phyloP scores from a whole-genome alignment of 2,797 vertebrate species.

The Gouania willdenowi region DNA sequence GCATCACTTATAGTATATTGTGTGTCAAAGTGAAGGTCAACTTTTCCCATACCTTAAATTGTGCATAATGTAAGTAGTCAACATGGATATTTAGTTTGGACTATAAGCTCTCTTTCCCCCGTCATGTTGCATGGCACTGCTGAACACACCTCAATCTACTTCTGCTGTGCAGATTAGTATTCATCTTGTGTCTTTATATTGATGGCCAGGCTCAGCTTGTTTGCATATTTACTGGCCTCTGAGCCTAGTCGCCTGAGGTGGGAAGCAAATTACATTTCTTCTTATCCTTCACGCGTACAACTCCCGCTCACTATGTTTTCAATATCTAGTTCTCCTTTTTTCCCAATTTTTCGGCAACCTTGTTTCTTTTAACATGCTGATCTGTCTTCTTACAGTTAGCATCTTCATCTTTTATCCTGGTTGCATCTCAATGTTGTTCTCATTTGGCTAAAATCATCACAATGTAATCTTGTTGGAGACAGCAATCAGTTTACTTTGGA shows the following conservation, averaged over 20 bases:
- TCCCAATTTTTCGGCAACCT: slow-evolving; percentile 37
- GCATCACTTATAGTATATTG: slow-evolving; percentile 22
- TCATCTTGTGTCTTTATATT: slow-evolving; percentile 78
- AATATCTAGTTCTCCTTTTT: slow-evolving; percentile 61
- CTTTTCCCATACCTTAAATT: slow-evolving; percentile 31
- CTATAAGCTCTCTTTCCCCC: slow-evolving; percentile 34
- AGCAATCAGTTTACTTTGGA: slow-evolving; percentile 81
- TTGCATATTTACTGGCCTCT: slow-evolving; percentile 79
- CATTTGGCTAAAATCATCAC: slow-evolving; percentile 78
- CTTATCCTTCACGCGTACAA: slow-evolving; percentile 71
- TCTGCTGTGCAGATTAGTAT: slow-evolving; percentile 76
- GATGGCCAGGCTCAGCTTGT: slow-evolving; percentile 75
- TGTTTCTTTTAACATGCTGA: slow-evolving; percentile 76
- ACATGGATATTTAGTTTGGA: slow-evolving; percentile 40
- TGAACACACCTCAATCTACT: slow-evolving; percentile 67
- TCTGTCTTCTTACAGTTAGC: slow-evolving; percentile 74
- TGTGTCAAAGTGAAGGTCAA: slow-evolving; percentile 41
- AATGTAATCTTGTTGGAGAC: slow-evolving; percentile 73
- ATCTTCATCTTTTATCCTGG: slow-evolving; percentile 63
- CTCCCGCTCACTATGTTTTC: slow-evolving; percentile 59
- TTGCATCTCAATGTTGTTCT: slow-evolving; percentile 69
- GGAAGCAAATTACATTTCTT: slow-evolving; percentile 81
- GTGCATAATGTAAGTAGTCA: slow-evolving; percentile 21
- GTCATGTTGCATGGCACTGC: slow-evolving; percentile 39
- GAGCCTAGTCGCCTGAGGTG: slow-evolving; percentile 78